A percentile compares a stretch with the other conserved stretches of the same genome.
Conservation (phyloP, 2,888 invertebrate species). For the Podotricha telesiphe region DNA sequence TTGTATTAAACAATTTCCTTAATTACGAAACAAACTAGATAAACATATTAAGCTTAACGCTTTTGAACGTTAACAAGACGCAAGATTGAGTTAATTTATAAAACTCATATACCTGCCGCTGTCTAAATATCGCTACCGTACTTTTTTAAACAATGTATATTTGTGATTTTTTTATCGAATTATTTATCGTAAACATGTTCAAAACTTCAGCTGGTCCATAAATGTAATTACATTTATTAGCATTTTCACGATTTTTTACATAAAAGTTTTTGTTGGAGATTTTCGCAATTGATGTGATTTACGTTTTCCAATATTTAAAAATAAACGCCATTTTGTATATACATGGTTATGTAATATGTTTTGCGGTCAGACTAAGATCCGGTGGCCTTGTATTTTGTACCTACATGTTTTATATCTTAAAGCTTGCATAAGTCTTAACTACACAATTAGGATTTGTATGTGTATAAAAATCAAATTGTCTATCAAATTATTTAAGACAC, state of each 20-base stretch:
- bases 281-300: conserved; percentile 2
- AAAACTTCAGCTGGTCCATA: too few relatives aligned
- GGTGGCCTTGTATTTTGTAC: conserved; percentile 26
- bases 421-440: background rate
- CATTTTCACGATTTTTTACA: background rate
- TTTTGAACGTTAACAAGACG: background rate
- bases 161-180: too few relatives aligned
- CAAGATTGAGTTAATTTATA: too few relatives aligned
- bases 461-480: background rate
- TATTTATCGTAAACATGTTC: too few relatives aligned
- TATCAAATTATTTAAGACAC: too few relatives aligned
- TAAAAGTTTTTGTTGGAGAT: background rate
- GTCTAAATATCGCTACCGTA: background rate
- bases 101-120: too few relatives aligned
- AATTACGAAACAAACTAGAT: background rate
- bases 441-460: background rate
- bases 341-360: conserved; percentile 12
- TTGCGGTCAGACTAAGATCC: conserved; percentile 27
- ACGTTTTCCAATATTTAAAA: conserved; percentile 2
- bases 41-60: background rate
- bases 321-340: background rate
- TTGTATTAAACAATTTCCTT: conserved; percentile 4
- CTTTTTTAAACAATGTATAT: too few relatives aligned
- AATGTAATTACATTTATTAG: too few relatives aligned
- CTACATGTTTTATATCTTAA: background rate